Evolutionary conservation across 2,113 vertebrate species (phyloP).

Genomic region (Hystrix brachyura): DNA sequence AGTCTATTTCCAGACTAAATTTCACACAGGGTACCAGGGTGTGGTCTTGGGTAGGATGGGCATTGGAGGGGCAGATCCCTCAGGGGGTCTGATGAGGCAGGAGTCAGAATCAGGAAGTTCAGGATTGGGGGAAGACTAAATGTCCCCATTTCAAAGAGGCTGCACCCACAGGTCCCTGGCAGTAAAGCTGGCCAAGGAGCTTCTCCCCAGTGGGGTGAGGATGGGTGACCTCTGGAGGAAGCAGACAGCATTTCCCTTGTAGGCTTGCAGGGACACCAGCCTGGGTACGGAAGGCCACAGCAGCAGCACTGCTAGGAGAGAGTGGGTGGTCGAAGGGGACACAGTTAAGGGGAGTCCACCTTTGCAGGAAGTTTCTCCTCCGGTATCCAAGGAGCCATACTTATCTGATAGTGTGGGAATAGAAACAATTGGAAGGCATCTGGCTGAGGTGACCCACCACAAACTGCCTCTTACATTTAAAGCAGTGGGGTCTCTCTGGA

Average conservation of each 20-base stretch:
- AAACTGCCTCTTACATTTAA: background rate
- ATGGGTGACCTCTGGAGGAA: background rate
- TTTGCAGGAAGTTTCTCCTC: background rate
- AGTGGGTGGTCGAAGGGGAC: background rate
- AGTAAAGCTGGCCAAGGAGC: background rate
- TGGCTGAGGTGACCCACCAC: background rate
- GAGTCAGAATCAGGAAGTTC: background rate
- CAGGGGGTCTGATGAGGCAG: too few species aligned
- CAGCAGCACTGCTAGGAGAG: background rate
- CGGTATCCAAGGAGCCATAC: background rate
- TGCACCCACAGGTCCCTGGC: background rate
- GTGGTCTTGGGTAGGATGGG: background rate
- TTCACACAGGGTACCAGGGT: too few species aligned
- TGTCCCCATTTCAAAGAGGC: background rate
- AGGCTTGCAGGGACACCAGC: background rate
- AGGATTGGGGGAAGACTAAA: background rate
- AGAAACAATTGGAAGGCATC: background rate
- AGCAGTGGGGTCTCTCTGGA: background rate
- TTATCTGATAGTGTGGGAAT: background rate
- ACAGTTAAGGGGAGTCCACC: background rate
- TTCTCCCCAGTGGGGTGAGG: background rate
- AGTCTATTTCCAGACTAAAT: background rate
- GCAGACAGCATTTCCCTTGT: background rate
- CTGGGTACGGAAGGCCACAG: background rate
- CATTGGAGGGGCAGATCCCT: too few species aligned